Evolutionary conservation across 1,140 invertebrate species (phyloP), one percentile per base, ranked within the genome.

Genomic region (Calliopsis andreniformis): DNA sequence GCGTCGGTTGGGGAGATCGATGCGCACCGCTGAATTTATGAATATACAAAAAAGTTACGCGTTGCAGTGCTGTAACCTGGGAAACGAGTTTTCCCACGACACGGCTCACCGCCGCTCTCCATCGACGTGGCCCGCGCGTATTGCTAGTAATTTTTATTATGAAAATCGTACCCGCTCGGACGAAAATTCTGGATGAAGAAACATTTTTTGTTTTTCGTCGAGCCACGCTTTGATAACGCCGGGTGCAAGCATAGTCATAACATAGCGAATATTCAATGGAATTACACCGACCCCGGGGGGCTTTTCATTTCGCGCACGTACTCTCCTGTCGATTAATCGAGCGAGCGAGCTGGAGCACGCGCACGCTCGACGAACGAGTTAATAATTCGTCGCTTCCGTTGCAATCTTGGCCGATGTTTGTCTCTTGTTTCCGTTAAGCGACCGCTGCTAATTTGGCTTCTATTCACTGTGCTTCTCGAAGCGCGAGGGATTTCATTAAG

Each of bases 381-480:
- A 56, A 75, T 67, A 67, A 67, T 75, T 75, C 63, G 51, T 39
- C 25, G 43, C 39, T 3, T 2, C 12, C 35, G 28, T 39, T 35
- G 25, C 20, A 73, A 67, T 66, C 25, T 73, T 55, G 1, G 49
- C 25, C 39, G 43, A 72, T 73, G 49, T 67, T 73, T 73, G 49
- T 67, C 62, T 20, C 28, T 43, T 14, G 63, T 76, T 59, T 51
- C 55, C 10, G 43, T 58, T 47, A 58, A 76, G 55, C 53, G 14
- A 23, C 53, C 16, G 14, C n/a, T 59, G 32, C 66, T 42, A 8
- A 8, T 28, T 45, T 56, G 76, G 84, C 82, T 87, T 76, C 75
- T 76, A 89, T 89, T 89, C 84, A 84, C 79, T 83, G 82, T 86
- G 80, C 85, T 87, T 85, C 82, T 72, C 85, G 82, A 73, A 87